Base-by-base conservation (phyloP, 2,888 invertebrate genomes). In the Shargacucullia verbasci region DNA sequence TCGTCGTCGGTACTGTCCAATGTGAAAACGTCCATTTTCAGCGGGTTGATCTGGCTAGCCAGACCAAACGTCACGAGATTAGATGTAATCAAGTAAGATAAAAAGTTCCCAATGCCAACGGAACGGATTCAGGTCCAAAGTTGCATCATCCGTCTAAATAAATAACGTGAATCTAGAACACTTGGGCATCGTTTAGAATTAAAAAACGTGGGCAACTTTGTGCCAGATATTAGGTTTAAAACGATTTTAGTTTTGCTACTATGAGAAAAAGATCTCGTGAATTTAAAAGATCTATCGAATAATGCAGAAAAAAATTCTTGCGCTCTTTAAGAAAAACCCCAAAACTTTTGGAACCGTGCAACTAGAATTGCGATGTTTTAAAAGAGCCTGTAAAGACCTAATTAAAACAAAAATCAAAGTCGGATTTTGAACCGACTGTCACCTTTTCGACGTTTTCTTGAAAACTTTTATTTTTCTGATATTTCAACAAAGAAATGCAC, bases 141-240 rank as follows among this genome's bases (percentile, higher is more conserved):
- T 67, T 74, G 48, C 60, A 63, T 67, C 58, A 74, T 27, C 48
- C 5, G 27, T 37, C 6, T 9, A 60, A 70, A 70, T 70, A 66
- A 45, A 47, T 57, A 35, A 52, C 25, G 13, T 53, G 31, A 49
- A 72, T 68, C 44, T 57, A 39, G 29, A 63, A 25, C 48, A 64
- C 11, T 60, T 40, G 1, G n/a, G 25, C 15, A 35, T 33, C 12
- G 15, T 41, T 37, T 31, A 11, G 14, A 44, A 6, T 35, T 43
- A 11, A 38, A 31, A 50, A 61, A 27, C 33, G 20, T 53, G 33
- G 31, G 41, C n/a, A 52, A 44, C 0, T 55, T 57, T 33, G 12
- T 35, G 47, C 10, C 34, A 55, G 38, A 45, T 29, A 27, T 25
- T 37, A 6, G 10, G 10, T 34, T 20, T 20, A 9, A 45, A 25